Base-by-base conservation (phyloP, 2,113 vertebrate species). In the Cinclus mexicanus region DNA sequence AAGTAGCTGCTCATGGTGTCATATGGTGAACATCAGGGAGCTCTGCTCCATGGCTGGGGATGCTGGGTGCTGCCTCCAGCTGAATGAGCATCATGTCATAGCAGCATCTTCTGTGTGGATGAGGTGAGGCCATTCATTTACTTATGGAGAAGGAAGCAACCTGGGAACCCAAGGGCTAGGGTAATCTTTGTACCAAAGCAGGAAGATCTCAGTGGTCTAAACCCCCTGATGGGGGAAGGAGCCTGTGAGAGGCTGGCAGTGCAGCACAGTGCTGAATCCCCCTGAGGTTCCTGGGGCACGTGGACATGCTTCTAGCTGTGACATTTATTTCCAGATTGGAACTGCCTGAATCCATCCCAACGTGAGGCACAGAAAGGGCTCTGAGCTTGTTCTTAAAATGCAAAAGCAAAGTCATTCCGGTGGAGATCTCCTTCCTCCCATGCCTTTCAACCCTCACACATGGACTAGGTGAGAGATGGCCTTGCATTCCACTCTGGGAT, bases 361-460 rank as follows among this genome's bases (percentile, higher is more conserved):
- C 14, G 24, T 0, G 0, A 53, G 42, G 41, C 49, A 29, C n/a
- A 57, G 50, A 67, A 86, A 55, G 4, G 1, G 1, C 33, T 79
- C 41, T n/a, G 57, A 75, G 64, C 15, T 49, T 61, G 14, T 37
- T 61, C 29, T 71, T 71, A n/a, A 91, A 79, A 35, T n/a, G 16
- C 35, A 75, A 49, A 64, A 84, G 9, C 41, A 42, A 53, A 84
- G 39, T 31, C 7, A 33, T 60, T 67, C 59, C 56, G 63, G 26
- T 42, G 28, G 47, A 71, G 35, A 47, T 8, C 9, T 75, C 44
- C 63, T 86, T 75, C 64, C 50, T 56, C 56, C 47, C 0, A 0
- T 28, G 24, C 63, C 64, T 53, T 29, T 16, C 21, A 61, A 7
- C 6, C 8, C 44, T 77, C 18, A 23, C 20, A 31, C 3, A 1